phyloP scores from a whole-genome alignment of 1,140 invertebrate species.

The Brachionus asplanchnoidis region DNA sequence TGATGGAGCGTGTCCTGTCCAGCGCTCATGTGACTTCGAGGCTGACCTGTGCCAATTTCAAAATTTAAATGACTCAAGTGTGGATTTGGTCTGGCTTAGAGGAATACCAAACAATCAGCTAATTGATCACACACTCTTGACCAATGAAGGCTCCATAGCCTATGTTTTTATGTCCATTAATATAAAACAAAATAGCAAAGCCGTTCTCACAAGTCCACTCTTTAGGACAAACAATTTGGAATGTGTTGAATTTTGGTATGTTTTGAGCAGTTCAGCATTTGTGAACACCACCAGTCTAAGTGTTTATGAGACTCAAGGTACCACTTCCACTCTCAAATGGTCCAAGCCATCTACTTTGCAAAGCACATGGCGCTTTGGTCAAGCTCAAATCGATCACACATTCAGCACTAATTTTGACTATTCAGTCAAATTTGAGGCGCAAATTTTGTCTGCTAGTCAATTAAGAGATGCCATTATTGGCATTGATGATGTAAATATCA shows the following conservation, averaged over 20 bases:
- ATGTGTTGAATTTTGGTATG: constrained; percentile 39
- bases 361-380: constrained; percentile 6
- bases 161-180: neutral
- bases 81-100: neutral
- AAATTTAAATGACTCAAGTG: neutral
- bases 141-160: neutral
- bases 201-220: neutral
- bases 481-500: constrained; percentile 25
- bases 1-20: constrained; percentile 41
- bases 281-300: neutral
- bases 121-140: neutral
- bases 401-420: neutral
- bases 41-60: constrained; percentile 49
- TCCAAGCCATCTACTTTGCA: neutral
- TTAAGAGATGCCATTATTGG: constrained; percentile 40
- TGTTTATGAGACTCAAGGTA: neutral
- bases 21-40: constrained; percentile 49
- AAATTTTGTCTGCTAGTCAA: constrained; percentile 41
- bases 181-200: neutral
- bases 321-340: neutral
- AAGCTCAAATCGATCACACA: neutral
- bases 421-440: neutral
- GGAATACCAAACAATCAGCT: neutral
- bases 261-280: neutral
- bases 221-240: neutral